Evolutionary conservation across 2,113 vertebrate genomes (phyloP), one percentile per base, ranked within the genome.

Genomic region (Poeciliopsis turrubarensis): DNA sequence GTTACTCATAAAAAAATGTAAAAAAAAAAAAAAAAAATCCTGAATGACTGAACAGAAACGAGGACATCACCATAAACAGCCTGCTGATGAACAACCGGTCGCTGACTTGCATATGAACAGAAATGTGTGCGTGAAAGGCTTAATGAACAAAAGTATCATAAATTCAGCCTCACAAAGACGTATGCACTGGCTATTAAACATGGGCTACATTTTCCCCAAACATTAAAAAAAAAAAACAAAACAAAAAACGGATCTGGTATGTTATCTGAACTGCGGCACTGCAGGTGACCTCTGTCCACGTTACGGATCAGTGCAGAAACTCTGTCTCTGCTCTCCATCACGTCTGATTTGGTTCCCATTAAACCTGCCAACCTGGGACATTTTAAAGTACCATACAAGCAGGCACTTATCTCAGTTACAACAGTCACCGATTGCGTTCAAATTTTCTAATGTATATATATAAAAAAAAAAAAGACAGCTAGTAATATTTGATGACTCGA

Each of bases 121-220:
- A 78, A 92, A 93, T 93, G 94, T 94, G 92, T 91, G 92, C 89
- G 92, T 4, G 70, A 65, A 27, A 75, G 37, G 64, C 26, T 60
- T 0, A 31, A 25, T 31, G 7, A 47, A 47, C 44, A 47, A n/a
- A 63, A 54, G 34, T 54, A 15, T 47, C 44, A 13, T 57, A 11
- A 25, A 51, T 31, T 62, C 17, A 34, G 68, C 78, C 47, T 61
- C 72, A 62, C 1, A 0, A 15, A 51, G n/a, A 44, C 65, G 67
- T 9, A 29, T 5, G 54, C 47, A 11, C 13, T 27, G 37, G 72
- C 57, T 17, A 3, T 14, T 34, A 67, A 70, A 60, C 57, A 4
- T 27, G 41, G 72, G 65, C 68, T 71, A 65, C 37, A 25, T 67
- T 72, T 75, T 22, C 62, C 76, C 60, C 29, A 15, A 27, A 13